Evolutionary conservation across 2,113 vertebrate species (phyloP).

Genomic region (Prochilodus magdalenae): DNA sequence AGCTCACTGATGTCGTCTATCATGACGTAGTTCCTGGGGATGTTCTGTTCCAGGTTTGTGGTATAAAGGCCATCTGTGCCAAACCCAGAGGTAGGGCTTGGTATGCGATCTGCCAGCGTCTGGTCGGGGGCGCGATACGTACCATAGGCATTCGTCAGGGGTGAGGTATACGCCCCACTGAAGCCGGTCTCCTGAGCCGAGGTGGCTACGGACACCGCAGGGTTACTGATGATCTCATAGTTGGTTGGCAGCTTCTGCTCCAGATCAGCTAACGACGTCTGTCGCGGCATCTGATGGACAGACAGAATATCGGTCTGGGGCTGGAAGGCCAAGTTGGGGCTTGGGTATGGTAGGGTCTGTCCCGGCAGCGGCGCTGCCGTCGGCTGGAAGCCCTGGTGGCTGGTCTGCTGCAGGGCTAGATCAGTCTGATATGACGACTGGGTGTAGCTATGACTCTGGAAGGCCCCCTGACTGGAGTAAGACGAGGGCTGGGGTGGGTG

Average conservation of each 20-base stretch:
- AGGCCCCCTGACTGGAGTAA: conserved; percentile 82
- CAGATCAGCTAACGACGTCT: conserved; percentile 93
- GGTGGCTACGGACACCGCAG: conserved; percentile 84
- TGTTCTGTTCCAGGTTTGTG: conserved; percentile 93
- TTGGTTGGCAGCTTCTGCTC: conserved; percentile 96
- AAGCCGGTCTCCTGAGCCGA: conserved; percentile 79
- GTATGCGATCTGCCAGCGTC: conserved; percentile 77
- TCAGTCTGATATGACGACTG: conserved; percentile 84
- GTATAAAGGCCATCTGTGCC: conserved; percentile 89
- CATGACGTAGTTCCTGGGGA: conserved; percentile 98
- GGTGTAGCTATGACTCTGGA: conserved; percentile 80
- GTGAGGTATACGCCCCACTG: conserved; percentile 75
- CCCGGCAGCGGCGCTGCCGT: conserved; percentile 80
- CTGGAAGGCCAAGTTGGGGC: conserved; percentile 79
- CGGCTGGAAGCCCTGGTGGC: conserved; percentile 84
- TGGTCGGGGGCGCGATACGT: conserved; percentile 82
- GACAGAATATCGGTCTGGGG: conserved; percentile 80
- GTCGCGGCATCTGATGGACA: conserved; percentile 88
- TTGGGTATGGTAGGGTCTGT: conserved; percentile 81
- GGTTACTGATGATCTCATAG: conserved; percentile 90
- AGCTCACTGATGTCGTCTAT: conserved; percentile 98
- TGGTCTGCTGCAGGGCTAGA: conserved; percentile 77
- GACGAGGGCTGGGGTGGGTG: conserved; percentile 81
- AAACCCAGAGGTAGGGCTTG: conserved; percentile 85
- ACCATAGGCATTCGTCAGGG: conserved; percentile 78